Evolutionary conservation across 2,888 invertebrate species (phyloP).

Genomic region (Muschampia plurimacula): DNA sequence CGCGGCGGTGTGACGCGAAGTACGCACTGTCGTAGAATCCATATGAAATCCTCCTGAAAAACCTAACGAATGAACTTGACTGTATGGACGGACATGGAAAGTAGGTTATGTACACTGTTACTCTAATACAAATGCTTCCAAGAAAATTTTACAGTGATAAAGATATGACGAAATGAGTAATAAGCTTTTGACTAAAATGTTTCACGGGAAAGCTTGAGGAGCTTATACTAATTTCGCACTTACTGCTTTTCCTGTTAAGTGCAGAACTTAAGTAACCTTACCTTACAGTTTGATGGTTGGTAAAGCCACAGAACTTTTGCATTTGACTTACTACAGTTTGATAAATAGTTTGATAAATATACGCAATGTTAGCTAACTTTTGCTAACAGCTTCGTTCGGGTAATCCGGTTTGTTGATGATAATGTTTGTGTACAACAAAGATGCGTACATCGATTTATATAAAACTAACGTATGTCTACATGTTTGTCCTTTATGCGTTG

Average conservation of each 20-base stretch:
- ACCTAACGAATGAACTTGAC: too few species aligned
- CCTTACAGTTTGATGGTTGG: constrained; percentile 1
- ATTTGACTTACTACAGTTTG: constrained; percentile 5
- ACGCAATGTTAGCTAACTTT: neutral
- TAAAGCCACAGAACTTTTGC: constrained; percentile 11
- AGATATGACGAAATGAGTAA: too few species aligned
- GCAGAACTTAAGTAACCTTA: constrained; percentile 8
- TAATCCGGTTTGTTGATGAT: neutral
- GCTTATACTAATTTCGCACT: constrained; percentile 11
- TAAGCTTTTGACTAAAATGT: neutral
- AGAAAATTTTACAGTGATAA: too few species aligned
- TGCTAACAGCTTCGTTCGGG: neutral
- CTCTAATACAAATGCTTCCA: too few species aligned
- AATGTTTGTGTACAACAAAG: neutral
- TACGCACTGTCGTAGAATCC: too few species aligned
- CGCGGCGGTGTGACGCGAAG: too few species aligned
- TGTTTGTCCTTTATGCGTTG: too few species aligned
- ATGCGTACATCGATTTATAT: too few species aligned
- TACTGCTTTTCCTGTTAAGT: constrained; percentile 9
- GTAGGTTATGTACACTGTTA: too few species aligned
- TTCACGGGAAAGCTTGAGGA: neutral
- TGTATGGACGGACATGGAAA: too few species aligned
- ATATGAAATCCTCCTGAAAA: too few species aligned
- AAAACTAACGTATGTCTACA: too few species aligned
- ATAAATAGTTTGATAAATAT: neutral